Conservation (phyloP, 2,113 vertebrate species). For the Crotophaga sulcirostris region DNA sequence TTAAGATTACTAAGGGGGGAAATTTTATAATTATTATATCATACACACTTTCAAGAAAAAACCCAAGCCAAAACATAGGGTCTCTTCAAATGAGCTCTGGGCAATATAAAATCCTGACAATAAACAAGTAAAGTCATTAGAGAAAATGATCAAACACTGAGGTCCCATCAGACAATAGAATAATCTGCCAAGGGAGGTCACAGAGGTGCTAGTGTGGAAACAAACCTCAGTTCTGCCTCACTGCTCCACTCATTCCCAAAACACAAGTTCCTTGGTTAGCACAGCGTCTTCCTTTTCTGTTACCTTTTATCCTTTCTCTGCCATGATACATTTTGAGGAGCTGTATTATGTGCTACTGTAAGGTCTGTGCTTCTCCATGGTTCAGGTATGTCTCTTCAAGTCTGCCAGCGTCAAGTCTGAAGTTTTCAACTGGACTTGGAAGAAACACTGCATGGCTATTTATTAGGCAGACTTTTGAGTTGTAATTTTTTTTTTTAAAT, state of each 20-base stretch:
- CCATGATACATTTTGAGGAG: not conserved
- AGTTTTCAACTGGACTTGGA: not conserved
- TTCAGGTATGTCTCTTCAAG: not conserved
- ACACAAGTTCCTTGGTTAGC: not conserved
- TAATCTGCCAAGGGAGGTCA: conserved; percentile 60
- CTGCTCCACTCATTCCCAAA: not conserved
- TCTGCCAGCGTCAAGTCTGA: not conserved
- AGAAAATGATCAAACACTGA: conserved; percentile 37
- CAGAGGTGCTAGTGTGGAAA: not conserved
- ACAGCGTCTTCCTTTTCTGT: not conserved
- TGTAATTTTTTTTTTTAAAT: not conserved
- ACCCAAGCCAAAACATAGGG: not conserved
- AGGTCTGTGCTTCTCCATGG: not conserved
- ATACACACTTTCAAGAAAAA: not conserved
- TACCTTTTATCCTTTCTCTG: not conserved
- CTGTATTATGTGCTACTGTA: not conserved
- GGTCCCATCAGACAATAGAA: conserved; percentile 41
- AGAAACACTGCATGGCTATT: not conserved
- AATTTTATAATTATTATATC: not conserved
- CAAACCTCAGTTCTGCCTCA: not conserved
- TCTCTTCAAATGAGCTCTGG: not conserved
- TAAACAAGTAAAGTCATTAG: not conserved
- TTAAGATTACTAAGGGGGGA: conserved; percentile 60
- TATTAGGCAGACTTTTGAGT: not conserved
- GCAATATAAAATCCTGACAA: not conserved